Evolutionary conservation across 2,888 invertebrate species (phyloP), one percentile per base, ranked within the genome.

Genomic region (Anoplius nigerrimus): DNA sequence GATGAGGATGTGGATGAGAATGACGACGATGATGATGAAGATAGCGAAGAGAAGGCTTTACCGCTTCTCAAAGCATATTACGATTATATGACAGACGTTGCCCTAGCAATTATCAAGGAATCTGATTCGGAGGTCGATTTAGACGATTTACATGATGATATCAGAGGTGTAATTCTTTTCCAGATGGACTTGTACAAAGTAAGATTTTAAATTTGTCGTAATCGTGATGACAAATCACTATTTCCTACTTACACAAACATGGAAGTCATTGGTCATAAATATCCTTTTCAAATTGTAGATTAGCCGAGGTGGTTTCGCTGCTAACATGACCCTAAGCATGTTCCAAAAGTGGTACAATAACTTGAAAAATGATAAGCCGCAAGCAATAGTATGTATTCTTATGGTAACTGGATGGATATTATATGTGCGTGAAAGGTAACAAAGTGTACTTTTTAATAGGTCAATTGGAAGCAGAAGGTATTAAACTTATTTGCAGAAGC

Each of bases 121-220:
- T 55, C 63, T 51, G 65, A 56, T 45, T 53, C 52, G 4, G n/a
- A 54, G 13, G 24, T 66, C 20, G 4, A 46, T 11, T 21, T 34
- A 15, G 20, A 60, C 2, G 46, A 45, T 22, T 46, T 74, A 16
- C 22, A 16, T 16, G 34, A 61, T 16, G 74, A 74, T 16, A 54
- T 66, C 16, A 20, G 58, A 15, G 62, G 69, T 27, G 45, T 74
- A 27, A 22, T 71, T 13, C 22, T 55, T 53, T 74, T 74, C 21
- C 66, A 62, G 48, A 20, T n/a, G n/a, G n/a, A n/a, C n/a, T n/a
- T n/a, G n/a, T n/a, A n/a, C n/a, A n/a, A n/a, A n/a, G n/a, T n/a
- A n/a, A n/a, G n/a, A n/a, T n/a, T n/a, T n/a, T n/a, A n/a, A n/a
- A n/a, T n/a, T n/a, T n/a, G n/a, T n/a, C n/a, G n/a, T n/a, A n/a